Evolutionary conservation across 2,888 invertebrate species (phyloP).

Genomic region (Erannis defoliaria): DNA sequence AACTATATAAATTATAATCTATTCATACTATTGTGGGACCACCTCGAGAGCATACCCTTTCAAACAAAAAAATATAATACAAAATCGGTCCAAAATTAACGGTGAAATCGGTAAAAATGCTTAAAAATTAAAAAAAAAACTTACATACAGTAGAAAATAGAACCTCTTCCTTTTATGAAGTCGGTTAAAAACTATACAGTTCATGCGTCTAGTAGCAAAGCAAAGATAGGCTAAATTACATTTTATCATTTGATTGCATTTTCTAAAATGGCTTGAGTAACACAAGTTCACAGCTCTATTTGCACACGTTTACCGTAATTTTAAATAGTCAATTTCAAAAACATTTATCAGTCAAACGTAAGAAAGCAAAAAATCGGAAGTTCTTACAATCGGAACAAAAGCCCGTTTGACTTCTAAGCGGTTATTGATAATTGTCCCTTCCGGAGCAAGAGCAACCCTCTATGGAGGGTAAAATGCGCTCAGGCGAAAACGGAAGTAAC

Average conservation of each 20-base stretch:
- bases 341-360: slow-evolving; percentile 21
- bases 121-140: no score
- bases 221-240: neutral
- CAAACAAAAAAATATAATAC: no score
- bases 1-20: no score
- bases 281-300: neutral
- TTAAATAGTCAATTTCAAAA: neutral
- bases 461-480: slow-evolving; percentile 73
- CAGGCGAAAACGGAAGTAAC: slow-evolving; percentile 82
- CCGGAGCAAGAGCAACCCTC: slow-evolving; percentile 82
- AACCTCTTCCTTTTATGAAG: no score
- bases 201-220: no score
- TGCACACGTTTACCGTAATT: slow-evolving; percentile 5
- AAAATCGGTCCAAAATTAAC: no score
- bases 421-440: slow-evolving; percentile 79
- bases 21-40: no score
- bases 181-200: no score
- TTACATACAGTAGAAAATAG: no score
- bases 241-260: neutral
- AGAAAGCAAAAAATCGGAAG: slow-evolving; percentile 61
- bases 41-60: no score
- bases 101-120: no score
- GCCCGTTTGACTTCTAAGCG: slow-evolving; percentile 74
- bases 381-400: slow-evolving; percentile 67
- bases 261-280: neutral